Evolutionary conservation across 2,888 invertebrate species (phyloP), one percentile per base, ranked within the genome.

Genomic region (Embidobia sp.): DNA sequence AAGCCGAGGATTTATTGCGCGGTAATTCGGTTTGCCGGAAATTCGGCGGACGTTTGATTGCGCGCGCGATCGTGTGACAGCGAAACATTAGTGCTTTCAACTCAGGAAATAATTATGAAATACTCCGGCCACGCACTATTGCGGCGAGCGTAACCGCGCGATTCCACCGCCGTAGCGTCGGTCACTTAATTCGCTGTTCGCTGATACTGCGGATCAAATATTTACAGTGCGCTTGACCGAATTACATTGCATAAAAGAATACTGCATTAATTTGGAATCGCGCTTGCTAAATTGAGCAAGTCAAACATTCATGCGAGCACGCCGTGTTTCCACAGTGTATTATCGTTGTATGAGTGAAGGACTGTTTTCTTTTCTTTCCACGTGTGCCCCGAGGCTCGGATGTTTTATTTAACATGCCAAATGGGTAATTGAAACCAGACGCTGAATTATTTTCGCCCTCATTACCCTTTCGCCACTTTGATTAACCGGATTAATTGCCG

Each of bases 211-310:
- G 64, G 77, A 79, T 82, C 83, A 85, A 86, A 86, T 85, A 86
- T 86, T 85, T 84, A 84, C 82, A 69, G 77, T 82, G 64, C 80
- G 82, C 82, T 85, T 84, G 83, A 84, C 82, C 85, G 82, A 84
- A 85, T 86, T 86, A 85, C 82, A 61, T 27, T 15, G 53, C 73
- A 82, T 82, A 82, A 85, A 84, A 83, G 84, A 82, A 84, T 84
- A 81, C 66, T 22, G 44, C 59, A 67, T 75, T 63, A 72, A 61
- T 61, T 51, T 16, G 51, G 49, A 77, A 77, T 75, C 63, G 69
- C 53, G 66, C 61, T 61, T 57, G 55, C 53, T 61, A 59, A 72
- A 72, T 72, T 66, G 53, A 72, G 64, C 40, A 35, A 61, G 26
- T 72, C 44, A 72, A 77, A 72, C 48, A 75, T 75, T 67, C 49